phyloP scores from a whole-genome alignment of 1,140 invertebrate genomes.

The Vanessa atalanta region DNA sequence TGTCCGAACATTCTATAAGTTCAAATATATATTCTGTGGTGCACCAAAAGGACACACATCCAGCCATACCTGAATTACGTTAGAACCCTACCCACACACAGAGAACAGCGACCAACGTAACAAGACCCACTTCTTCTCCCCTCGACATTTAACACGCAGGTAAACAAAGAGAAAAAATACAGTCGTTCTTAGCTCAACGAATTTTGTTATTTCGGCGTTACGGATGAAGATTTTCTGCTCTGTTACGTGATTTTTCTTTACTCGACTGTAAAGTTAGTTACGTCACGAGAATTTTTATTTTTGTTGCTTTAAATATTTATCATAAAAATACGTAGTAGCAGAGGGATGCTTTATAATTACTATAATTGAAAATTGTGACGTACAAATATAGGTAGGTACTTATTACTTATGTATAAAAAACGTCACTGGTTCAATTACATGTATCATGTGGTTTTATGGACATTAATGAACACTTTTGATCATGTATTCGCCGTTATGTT shows the following conservation, averaged over 20 bases:
- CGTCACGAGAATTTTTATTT: conserved; percentile 19
- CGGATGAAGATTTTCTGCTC: conserved; percentile 34
- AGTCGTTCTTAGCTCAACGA: conserved; percentile 27
- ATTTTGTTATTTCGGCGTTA: conserved; percentile 14
- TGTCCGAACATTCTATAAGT: conserved; percentile 32
- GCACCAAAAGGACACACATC: conserved; percentile 41
- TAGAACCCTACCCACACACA: conserved; percentile 48
- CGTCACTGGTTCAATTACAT: no score
- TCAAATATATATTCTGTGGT: conserved; percentile 39
- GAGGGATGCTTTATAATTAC: no score
- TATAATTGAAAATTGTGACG: no score
- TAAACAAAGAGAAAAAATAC: conserved; percentile 32
- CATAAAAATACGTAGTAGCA: background rate
- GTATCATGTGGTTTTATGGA: no score
- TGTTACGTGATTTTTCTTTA: conserved; percentile 43
- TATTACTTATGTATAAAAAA: no score
- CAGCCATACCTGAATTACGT: conserved; percentile 44
- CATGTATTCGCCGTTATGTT: no score
- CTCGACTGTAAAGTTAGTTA: conserved; percentile 32
- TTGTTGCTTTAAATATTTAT: conserved; percentile 6
- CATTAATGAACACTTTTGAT: no score
- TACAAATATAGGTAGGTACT: no score
- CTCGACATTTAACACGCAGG: conserved; percentile 10
- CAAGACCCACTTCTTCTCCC: conserved; percentile 32
- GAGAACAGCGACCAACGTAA: conserved; percentile 31